Conservation (phyloP, 2,113 vertebrate genomes). For the Dendropsophus ebraccatus region DNA sequence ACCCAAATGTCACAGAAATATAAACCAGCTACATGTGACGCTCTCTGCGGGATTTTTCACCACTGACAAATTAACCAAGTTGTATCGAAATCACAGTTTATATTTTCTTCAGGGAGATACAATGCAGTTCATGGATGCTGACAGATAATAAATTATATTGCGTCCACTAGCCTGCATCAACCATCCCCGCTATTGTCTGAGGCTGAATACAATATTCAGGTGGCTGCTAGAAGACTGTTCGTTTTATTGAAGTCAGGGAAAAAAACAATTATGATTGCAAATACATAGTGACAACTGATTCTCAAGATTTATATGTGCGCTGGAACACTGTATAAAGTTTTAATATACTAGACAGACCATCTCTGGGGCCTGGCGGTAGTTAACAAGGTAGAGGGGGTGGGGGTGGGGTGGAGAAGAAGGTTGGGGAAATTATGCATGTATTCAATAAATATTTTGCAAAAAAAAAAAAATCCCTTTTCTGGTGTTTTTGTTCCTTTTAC, state of each 20-base stretch:
- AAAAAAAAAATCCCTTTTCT: constrained; percentile 60
- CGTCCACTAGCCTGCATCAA: constrained; percentile 41
- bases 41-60: neutral
- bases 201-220: constrained; percentile 54
- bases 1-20: neutral
- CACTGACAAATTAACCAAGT: constrained; percentile 47
- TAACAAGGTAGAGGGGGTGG: constrained; percentile 12
- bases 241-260: constrained; percentile 50
- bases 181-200: constrained; percentile 50
- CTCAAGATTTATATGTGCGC: constrained; percentile 43
- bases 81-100: constrained; percentile 35
- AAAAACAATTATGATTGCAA: constrained; percentile 59
- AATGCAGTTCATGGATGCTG: constrained; percentile 55
- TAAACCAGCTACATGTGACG: neutral
- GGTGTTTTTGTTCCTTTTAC: constrained; percentile 63
- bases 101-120: constrained; percentile 40
- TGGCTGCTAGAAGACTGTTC: constrained; percentile 19
- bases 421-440: constrained; percentile 28
- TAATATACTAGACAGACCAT: constrained; percentile 43
- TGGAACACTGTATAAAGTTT: constrained; percentile 40
- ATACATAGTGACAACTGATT: constrained; percentile 52
- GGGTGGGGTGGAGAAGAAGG: neutral
- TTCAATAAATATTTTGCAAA: constrained; percentile 33
- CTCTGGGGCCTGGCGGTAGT: neutral
- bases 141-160: constrained; percentile 60